These are phyloP conservation scores for Yponomeuta plumbellus DNA, from an alignment of 2,888 invertebrate species.

Conservation along the genomic window DNA sequence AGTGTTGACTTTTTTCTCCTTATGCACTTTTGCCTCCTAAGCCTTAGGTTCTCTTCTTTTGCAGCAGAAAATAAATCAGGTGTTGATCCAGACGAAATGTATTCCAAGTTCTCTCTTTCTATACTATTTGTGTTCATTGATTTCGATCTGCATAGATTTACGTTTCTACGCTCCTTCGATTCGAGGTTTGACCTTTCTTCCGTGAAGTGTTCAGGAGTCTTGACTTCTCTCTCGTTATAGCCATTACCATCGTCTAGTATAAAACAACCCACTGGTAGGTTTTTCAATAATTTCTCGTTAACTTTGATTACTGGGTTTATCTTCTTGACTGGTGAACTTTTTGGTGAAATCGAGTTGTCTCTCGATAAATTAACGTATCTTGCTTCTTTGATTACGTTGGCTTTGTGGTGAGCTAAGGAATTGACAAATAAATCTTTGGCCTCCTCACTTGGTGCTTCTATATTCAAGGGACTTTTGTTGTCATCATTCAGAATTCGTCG, in stretches of 20 bases:
- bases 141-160: conserved; percentile 48
- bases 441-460: conserved; percentile 48
- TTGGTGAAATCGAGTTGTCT: conserved; percentile 64
- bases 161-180: conserved; percentile 18
- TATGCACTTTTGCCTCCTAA: conserved; percentile 77
- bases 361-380: conserved; percentile 61
- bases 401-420: conserved; percentile 58
- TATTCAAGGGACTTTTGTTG: conserved; percentile 34
- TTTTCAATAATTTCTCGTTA: conserved; percentile 57
- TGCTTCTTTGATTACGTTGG: conserved; percentile 64
- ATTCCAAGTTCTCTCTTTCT: conserved; percentile 40
- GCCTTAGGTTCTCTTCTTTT: conserved; percentile 47
- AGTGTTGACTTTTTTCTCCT: conserved; percentile 70
- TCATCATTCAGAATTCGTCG: conserved; percentile 47
- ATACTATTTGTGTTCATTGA: conserved; percentile 48
- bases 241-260: conserved; percentile 67
- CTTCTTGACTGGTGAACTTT: conserved; percentile 49
- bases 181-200: not conserved
- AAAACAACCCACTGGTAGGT: conserved; percentile 66
- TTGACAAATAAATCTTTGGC: conserved; percentile 63
- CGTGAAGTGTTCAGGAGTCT: conserved; percentile 54
- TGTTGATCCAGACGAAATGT: conserved; percentile 53
- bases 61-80: conserved; percentile 51
- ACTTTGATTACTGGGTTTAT: conserved; percentile 49
- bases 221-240: conserved; percentile 70